Conservation (phyloP, 2,888 invertebrate genomes). For the Panopea generosa region DNA sequence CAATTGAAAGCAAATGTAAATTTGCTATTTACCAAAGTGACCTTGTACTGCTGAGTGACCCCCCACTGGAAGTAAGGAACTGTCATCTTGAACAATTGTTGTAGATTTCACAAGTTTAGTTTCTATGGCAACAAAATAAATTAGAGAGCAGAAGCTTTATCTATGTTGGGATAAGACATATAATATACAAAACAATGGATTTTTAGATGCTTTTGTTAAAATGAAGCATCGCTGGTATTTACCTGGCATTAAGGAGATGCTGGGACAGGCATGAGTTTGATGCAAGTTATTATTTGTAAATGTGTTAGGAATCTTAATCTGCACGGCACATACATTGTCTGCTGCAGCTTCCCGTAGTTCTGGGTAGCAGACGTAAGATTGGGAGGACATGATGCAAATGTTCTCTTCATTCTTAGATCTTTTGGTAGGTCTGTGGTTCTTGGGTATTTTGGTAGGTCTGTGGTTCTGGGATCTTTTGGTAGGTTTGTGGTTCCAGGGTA, state of each 20-base stretch:
- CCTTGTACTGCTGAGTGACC: background rate
- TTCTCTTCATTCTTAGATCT: no score
- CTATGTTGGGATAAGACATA: constrained; percentile 51
- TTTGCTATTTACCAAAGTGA: constrained; percentile 11
- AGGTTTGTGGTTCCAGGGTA: no score
- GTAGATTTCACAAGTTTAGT: constrained; percentile 61
- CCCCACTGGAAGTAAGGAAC: constrained; percentile 37
- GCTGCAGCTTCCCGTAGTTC: no score
- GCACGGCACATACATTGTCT: no score
- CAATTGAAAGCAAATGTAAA: constrained; percentile 43
- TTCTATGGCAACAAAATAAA: constrained; percentile 60
- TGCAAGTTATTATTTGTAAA: no score
- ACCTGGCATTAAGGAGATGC: constrained; percentile 2
- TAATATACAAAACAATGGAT: constrained; percentile 63
- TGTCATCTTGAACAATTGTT: constrained; percentile 63
- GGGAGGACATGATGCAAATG: no score
- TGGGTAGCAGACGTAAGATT: no score
- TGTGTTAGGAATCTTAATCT: no score
- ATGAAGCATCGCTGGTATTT: constrained; percentile 49
- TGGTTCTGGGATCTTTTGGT: no score
- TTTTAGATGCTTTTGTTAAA: constrained; percentile 54
- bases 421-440: no score
- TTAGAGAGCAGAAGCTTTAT: constrained; percentile 59
- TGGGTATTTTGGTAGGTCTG: no score
- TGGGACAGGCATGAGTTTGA: background rate